Percentiles rank a stretch among this genome's conserved stretches.
phyloP scores from a whole-genome alignment of 2,113 vertebrate species.

The Orthonyx spaldingii region DNA sequence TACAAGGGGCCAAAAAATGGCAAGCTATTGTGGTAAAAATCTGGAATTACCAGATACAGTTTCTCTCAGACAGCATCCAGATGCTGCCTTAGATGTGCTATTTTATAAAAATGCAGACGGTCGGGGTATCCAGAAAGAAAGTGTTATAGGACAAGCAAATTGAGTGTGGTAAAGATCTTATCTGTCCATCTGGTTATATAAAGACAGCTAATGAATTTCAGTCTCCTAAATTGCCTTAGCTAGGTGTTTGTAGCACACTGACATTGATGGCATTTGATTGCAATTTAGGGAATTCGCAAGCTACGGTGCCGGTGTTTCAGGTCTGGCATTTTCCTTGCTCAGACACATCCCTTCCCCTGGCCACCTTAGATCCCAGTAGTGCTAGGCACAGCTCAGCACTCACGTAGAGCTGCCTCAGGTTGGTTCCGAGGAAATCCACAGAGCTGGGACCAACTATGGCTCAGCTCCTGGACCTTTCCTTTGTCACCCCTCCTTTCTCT shows the following conservation, averaged over 20 bases:
- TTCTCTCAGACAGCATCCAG: neutral
- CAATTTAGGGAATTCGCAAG: constrained; percentile 19
- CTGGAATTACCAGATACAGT: neutral
- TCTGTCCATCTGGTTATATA: constrained; percentile 23
- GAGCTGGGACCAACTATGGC: neutral
- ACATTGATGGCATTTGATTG: neutral
- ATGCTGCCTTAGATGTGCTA: neutral
- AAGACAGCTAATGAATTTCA: constrained; percentile 33
- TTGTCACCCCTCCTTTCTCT: neutral
- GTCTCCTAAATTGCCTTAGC: neutral
- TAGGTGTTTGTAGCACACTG: neutral
- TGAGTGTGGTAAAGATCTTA: neutral
- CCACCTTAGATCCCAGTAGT: neutral
- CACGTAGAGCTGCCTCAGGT: neutral
- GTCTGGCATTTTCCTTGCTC: neutral
- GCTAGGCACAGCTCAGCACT: neutral
- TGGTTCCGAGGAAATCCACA: neutral
- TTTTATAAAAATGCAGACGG: neutral
- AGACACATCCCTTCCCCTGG: neutral
- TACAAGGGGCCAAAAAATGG: neutral
- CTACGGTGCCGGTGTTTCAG: neutral
- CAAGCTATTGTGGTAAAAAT: neutral
- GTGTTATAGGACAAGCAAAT: neutral
- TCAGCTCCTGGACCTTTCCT: neutral
- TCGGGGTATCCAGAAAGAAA: neutral